Evolutionary conservation across 2,888 invertebrate genomes (phyloP).

Genomic region (Ectemnius cavifrons): DNA sequence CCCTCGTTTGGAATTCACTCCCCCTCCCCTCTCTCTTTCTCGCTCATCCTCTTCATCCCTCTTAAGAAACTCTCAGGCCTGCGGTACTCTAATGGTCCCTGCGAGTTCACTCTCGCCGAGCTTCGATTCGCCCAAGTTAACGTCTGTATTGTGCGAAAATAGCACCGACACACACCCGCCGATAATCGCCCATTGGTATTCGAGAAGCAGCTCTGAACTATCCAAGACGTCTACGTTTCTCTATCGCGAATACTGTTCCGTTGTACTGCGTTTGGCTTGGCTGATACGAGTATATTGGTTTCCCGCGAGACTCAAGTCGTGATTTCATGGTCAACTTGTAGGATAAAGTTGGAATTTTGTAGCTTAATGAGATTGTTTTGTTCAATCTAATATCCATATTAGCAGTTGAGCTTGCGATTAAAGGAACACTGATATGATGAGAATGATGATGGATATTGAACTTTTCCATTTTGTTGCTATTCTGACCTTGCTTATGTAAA

Average conservation of each 20-base stretch:
- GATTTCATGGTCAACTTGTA: too few species aligned
- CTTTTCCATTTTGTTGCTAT: too few species aligned
- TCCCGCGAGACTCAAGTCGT: too few species aligned
- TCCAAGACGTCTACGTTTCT: neutral
- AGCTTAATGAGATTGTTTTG: too few species aligned
- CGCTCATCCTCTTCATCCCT: conserved; percentile 23
- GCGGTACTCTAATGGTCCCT: conserved; percentile 44
- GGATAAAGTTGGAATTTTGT: too few species aligned
- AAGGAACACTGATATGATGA: too few species aligned
- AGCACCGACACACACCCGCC: neutral
- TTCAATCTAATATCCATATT: too few species aligned
- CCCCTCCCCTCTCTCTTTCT: conserved; percentile 26
- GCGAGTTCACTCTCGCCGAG: conserved; percentile 20
- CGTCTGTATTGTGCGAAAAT: conserved; percentile 26
- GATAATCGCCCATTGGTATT: conserved; percentile 4
- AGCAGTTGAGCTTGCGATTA: too few species aligned
- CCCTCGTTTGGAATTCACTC: conserved; percentile 6
- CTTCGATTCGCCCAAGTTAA: conserved; percentile 30
- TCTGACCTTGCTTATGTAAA: too few species aligned
- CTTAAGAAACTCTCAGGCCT: conserved; percentile 43
- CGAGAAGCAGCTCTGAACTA: neutral
- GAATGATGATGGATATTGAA: too few species aligned
- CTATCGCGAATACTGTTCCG: neutral
- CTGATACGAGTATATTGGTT: too few species aligned
- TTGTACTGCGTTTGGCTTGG: neutral